These are phyloP conservation scores for Andrena cerasifolii DNA, from an alignment of 1,140 invertebrate species.

Conservation along the genomic window DNA sequence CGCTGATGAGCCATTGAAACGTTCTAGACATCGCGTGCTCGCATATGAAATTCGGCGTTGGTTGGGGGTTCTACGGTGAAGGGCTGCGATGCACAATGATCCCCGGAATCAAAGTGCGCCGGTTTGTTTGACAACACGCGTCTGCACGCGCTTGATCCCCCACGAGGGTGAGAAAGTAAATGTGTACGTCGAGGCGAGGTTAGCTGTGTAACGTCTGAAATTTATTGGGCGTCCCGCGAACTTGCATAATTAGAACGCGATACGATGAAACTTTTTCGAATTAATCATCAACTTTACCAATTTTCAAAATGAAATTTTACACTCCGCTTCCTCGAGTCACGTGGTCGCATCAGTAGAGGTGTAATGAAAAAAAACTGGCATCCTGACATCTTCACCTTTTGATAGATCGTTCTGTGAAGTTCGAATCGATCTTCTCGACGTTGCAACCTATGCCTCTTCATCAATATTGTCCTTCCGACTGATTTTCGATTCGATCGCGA, in stretches of 20 bases:
- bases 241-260: not conserved
- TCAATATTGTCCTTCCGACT: no score
- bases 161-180: conserved; percentile 6
- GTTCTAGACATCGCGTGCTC: conserved; percentile 28
- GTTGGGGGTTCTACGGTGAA: conserved; percentile 11
- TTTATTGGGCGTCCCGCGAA: not conserved
- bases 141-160: conserved; percentile 30
- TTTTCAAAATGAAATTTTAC: not conserved
- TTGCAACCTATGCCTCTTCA: no score
- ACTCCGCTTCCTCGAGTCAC: not conserved
- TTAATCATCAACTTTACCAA: not conserved
- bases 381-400: no score
- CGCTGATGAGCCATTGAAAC: not conserved
- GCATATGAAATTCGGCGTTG: conserved; percentile 37
- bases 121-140: conserved; percentile 39
- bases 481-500: not conserved
- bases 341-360: no score
- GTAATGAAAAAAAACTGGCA: no score
- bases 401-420: no score
- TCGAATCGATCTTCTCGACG: no score
- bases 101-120: conserved; percentile 38
- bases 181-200: not conserved
- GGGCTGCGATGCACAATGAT: conserved; percentile 31
- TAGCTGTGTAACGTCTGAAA: not conserved
- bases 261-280: not conserved